Evolutionary conservation across 2,113 vertebrate species (phyloP), one percentile per base, ranked within the genome.

Genomic region (Zosterops lateralis): DNA sequence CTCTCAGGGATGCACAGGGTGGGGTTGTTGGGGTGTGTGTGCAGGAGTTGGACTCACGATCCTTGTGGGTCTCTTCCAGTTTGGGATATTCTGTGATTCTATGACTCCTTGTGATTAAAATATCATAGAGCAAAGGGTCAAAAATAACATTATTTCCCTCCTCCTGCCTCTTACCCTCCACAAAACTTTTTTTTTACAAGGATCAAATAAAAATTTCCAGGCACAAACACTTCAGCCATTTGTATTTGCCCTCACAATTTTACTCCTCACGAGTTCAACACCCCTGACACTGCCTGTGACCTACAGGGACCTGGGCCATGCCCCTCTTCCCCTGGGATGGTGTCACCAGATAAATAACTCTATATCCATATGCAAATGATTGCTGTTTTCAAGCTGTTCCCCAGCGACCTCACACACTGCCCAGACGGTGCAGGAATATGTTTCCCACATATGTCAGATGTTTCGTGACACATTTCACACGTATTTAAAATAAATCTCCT

Each of bases 371-470:
- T 94, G 96, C 89, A 92, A 95, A 95, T 82, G 65, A 77, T 84
- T 91, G 84, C 89, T 89, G 84, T 51, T 92, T 89, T 68, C 95
- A 93, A 96, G 96, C 92, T 92, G 95, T 61, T 94, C 53, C 6
- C 10, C 24, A 84, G 74, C 4, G 92, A 96, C 95, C 93, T 56
- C 44, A 47, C 19, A 51, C 74, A 40, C 92, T 91, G 93, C 61
- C 87, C 89, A 96, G 84, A 91, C 91, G 28, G 80, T 24, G 51
- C 53, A 79, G 93, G 20, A 91, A 92, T 92, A 91, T 89, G 84
- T 87, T 95, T 91, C 64, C 77, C 96, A 82, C 90, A 84, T 40
- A 91, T 76, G 78, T 96, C 95, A 96, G 84, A 87, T 89, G 93
- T 91, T 96, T 48, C 3, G 3, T 87, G 96, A 78, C 91, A 96